These are phyloP conservation scores for Uromys caudimaculatus DNA, from an alignment of 2,797 vertebrate genomes.

Conservation along the genomic window DNA sequence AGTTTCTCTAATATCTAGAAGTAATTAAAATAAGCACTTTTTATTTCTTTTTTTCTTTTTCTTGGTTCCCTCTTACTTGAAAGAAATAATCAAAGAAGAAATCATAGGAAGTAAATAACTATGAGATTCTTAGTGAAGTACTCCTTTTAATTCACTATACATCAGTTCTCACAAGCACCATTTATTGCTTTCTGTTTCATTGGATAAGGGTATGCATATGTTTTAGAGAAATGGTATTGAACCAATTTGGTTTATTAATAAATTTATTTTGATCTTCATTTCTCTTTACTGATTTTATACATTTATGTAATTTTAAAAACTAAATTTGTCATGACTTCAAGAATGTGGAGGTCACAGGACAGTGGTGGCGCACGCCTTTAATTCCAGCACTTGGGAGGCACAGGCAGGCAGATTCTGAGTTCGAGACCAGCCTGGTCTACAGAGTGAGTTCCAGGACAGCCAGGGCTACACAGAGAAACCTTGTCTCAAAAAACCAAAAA, in stretches of 20 bases:
- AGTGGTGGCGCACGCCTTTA: too few species aligned
- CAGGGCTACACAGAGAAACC: too few species aligned
- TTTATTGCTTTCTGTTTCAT: background rate
- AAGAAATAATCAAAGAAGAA: background rate
- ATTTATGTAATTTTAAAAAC: background rate
- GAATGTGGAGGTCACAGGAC: background rate
- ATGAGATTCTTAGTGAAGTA: background rate
- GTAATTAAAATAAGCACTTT: constrained; percentile 16
- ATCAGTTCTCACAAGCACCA: background rate
- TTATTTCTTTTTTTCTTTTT: background rate
- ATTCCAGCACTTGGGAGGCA: too few species aligned
- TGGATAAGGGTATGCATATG: background rate
- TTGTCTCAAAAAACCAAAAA: too few species aligned
- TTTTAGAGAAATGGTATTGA: constrained; percentile 24
- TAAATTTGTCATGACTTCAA: constrained; percentile 33
- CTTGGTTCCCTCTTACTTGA: constrained; percentile 46
- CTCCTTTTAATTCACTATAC: constrained; percentile 5
- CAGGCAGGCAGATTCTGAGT: too few species aligned
- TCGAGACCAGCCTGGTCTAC: too few species aligned
- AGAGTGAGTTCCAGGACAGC: too few species aligned
- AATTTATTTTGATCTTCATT: constrained; percentile 17
- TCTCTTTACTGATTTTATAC: constrained; percentile 27
- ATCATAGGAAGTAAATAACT: background rate
- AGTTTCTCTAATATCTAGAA: background rate
- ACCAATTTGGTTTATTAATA: constrained; percentile 12